Conservation (phyloP, 2,113 vertebrate species). For the Sinocyclocheilus grahami region DNA sequence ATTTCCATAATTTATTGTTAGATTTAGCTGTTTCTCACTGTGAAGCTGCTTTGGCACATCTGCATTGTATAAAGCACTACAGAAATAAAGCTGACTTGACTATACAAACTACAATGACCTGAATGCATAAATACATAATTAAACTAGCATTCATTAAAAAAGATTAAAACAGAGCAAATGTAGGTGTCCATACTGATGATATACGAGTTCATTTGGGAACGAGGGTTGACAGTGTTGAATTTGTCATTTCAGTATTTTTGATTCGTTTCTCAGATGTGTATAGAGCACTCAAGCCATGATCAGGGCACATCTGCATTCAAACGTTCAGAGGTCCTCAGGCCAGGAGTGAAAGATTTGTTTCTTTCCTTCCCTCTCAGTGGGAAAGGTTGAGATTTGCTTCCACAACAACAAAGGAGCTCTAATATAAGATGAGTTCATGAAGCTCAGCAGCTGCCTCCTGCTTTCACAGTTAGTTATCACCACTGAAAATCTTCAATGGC, state of each 20-base stretch:
- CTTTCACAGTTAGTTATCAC: conserved; percentile 44
- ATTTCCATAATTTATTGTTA: too few species aligned
- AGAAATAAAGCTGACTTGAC: too few species aligned
- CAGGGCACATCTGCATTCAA: background rate
- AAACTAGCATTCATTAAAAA: background rate
- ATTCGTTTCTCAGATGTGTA: background rate
- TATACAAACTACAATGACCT: background rate
- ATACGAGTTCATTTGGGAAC: background rate
- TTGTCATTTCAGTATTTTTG: background rate
- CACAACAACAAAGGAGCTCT: background rate
- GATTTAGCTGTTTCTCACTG: too few species aligned
- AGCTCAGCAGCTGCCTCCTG: conserved; percentile 24
- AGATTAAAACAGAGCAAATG: background rate
- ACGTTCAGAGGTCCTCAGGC: background rate
- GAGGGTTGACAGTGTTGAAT: background rate
- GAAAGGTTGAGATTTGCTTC: background rate
- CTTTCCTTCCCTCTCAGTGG: background rate
- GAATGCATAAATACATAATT: background rate
- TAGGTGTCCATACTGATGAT: background rate
- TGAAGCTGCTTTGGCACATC: too few species aligned
- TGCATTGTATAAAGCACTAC: too few species aligned
- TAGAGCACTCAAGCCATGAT: background rate
- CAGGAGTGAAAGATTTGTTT: background rate
- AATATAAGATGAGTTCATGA: background rate
- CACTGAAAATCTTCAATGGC: conserved; percentile 24